Evolutionary conservation across 2,888 invertebrate genomes (phyloP), one percentile per base, ranked within the genome.

Genomic region (Leptopilina myrica): DNA sequence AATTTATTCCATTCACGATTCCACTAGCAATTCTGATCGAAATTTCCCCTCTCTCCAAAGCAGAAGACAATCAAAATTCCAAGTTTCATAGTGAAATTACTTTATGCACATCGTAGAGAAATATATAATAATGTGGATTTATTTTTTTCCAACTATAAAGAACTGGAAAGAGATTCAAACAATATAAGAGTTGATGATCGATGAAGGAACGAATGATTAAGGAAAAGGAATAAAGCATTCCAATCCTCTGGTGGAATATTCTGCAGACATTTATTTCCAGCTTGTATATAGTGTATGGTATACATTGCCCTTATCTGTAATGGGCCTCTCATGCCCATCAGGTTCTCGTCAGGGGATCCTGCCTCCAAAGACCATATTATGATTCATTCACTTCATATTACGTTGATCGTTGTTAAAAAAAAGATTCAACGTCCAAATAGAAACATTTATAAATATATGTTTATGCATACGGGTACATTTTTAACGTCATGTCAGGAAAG

Each of bases 281-380:
- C 69, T 69, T 69, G 62, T 62, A 62, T 62, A 62, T 62, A 62
- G 59, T n/a, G 59, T 6, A 62, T 62, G 15, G 33, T 73, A 73
- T 73, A 73, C 73, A 73, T 73, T 73, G 53, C 73, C 73, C 73
- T 73, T 73, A 73, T 73, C 73, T 73, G 73, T 33, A 73, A 73
- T 56, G 56, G 73, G 26, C 56, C 20, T 69, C 26, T 49, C 49
- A 53, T 69, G 69, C 69, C 56, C 73, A 56, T 73, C 73, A 73
- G n/a, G 73, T 53, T 73, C 73, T 56, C 73, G 73, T 73, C 73
- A 73, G 73, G 73, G 73, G 73, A 73, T 73, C 73, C 73, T 40
- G 65, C 12, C n/a, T 66, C 65, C 65, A 65, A n/a, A n/a, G 59
- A 59, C 59, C 59, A 14, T 59, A 59, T 59, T 7, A 15, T 59